phyloP scores from a whole-genome alignment of 2,888 invertebrate genomes.

The Sussaba pulchella region DNA sequence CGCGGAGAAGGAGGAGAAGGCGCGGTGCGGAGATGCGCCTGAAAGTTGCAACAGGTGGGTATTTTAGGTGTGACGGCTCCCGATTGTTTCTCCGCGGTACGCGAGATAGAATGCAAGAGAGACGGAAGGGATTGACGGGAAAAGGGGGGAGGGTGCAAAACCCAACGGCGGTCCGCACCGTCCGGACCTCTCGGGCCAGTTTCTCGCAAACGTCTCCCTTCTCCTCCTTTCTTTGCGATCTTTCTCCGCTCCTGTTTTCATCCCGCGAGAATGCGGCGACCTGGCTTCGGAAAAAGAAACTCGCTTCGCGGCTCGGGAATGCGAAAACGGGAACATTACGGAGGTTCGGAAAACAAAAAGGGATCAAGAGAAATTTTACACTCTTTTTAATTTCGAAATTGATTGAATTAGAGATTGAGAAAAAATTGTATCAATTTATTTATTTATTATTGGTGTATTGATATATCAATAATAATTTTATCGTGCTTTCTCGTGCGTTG shows the following conservation, averaged over 20 bases:
- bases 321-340: background rate
- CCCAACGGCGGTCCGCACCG: constrained; percentile 50
- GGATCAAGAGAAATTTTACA: background rate
- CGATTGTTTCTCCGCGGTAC: constrained; percentile 71
- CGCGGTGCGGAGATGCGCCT: constrained; percentile 65
- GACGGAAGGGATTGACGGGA: constrained; percentile 10
- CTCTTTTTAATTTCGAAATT: background rate
- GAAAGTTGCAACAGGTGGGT: constrained; percentile 72
- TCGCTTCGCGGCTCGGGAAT: constrained; percentile 5
- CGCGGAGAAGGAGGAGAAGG: constrained; percentile 23
- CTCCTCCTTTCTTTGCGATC: constrained; percentile 20
- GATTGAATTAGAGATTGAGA: no score
- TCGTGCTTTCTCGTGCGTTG: no score
- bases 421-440: no score
- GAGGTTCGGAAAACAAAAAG: constrained; percentile 11
- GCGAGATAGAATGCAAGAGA: constrained; percentile 45
- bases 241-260: constrained; percentile 34
- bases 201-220: constrained; percentile 27
- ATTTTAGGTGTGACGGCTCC: constrained; percentile 71
- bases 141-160: constrained; percentile 32
- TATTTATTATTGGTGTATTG: no score
- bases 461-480: no score
- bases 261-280: constrained; percentile 53
- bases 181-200: constrained; percentile 65
- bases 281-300: constrained; percentile 56